These are phyloP conservation scores for Panulirus ornatus DNA, from an alignment of 1,140 invertebrate genomes.

Conservation along the genomic window DNA sequence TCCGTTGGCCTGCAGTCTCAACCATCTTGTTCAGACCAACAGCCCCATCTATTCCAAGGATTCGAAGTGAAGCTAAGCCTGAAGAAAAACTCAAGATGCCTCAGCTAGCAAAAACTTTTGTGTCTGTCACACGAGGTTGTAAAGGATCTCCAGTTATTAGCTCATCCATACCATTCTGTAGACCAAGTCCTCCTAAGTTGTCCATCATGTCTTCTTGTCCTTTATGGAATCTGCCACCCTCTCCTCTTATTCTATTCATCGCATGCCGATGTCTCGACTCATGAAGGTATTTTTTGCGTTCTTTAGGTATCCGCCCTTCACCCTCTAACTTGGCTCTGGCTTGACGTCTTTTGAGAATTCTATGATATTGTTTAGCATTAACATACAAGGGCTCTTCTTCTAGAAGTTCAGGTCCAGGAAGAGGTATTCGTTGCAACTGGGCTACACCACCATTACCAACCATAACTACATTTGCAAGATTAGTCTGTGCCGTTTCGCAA, in stretches of 20 bases:
- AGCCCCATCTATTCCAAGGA: too few relatives aligned
- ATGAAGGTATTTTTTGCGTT: constrained; percentile 98
- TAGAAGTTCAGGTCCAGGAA: constrained; percentile 85
- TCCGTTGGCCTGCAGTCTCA: too few relatives aligned
- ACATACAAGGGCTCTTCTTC: constrained; percentile 98
- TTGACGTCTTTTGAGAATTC: constrained; percentile 93
- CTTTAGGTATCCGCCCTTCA: constrained; percentile 96
- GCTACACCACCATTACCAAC: constrained; percentile 78
- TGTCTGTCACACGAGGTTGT: constrained; percentile 47
- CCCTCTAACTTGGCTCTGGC: constrained; percentile 94
- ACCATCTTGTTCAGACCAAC: too few relatives aligned
- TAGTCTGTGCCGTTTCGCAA: too few relatives aligned
- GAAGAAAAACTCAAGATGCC: constrained; percentile 13
- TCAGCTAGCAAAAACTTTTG: constrained; percentile 67
- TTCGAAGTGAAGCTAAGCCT: too few relatives aligned
- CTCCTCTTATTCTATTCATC: constrained; percentile 97
- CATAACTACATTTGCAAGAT: too few relatives aligned
- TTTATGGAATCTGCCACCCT: constrained; percentile 91
- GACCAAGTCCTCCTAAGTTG: constrained; percentile 59
- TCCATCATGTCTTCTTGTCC: constrained; percentile 70
- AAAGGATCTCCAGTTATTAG: constrained; percentile 58
- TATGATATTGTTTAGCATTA: constrained; percentile 98
- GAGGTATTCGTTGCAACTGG: constrained; percentile 84
- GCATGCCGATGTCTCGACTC: constrained; percentile 98
- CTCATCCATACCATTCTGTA: constrained; percentile 68